Evolutionary conservation across 2,888 invertebrate species (phyloP), one percentile per base, ranked within the genome.

Genomic region (Mimas tiliae): DNA sequence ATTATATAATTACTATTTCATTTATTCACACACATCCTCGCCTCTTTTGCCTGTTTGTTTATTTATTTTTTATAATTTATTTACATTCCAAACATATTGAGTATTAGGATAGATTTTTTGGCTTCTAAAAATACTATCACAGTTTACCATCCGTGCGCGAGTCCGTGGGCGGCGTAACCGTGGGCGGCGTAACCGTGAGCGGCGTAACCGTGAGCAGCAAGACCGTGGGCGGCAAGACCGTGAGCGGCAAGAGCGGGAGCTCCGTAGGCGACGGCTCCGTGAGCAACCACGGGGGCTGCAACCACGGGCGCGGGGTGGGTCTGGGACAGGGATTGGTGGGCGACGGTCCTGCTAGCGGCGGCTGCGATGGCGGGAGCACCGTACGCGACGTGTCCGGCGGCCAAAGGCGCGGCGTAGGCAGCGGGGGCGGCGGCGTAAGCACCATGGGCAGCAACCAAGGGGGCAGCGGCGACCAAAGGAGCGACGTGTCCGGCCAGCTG

Each of bases 1-100:
- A 65, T 62, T 68, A 71, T 75, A 74, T 81, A 83, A 72, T 83
- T 82, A 84, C 79, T 82, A 81, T 86, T 76, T 87, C 90, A 89
- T 92, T 91, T 92, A 92, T 92, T 92, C 90, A 89, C 92, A 83
- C 85, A 86, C 92, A 90, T 91, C 91, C 91, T 91, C 91, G 88
- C 89, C 85, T 80, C 84, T 85, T 79, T 89, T 87, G 84, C 83
- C 83, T 86, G 83, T 87, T 81, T 84, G 62, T 38, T 52, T 68
- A 70, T 77, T n/a, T n/a, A n/a, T 78, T 83, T 82, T 85, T 80
- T 82, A 83, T 83, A 88, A 83, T 83, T 87, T 86, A 88, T 86
- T 83, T 90, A 90, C 87, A 89, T 73, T 78, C 87, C 86, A 85
- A 86, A 86, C 74, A 74, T 65, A 77, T 82, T 90, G 91, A 91